phyloP scores from a whole-genome alignment of 2,113 vertebrate species.

The Podiceps cristatus region DNA sequence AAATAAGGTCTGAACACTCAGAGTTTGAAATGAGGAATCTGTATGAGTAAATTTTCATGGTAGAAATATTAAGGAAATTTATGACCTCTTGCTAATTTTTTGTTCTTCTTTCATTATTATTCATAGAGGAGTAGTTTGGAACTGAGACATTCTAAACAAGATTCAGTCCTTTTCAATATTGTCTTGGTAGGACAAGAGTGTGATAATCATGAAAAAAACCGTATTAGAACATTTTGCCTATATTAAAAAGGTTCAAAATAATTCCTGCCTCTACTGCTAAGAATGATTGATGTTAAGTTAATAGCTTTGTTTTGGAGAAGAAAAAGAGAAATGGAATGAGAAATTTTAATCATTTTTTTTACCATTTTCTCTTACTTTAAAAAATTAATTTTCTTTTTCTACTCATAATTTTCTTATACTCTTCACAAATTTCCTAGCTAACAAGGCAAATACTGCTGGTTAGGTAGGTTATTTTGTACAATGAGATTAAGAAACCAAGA shows the following conservation, averaged over 20 bases:
- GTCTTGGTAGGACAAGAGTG: background rate
- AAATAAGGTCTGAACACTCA: background rate
- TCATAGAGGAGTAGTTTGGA: background rate
- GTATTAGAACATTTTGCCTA: background rate
- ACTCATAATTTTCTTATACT: background rate
- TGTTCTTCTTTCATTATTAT: background rate
- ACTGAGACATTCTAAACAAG: background rate
- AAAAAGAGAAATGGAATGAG: background rate
- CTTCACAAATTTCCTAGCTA: background rate
- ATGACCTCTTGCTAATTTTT: background rate
- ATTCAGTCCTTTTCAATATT: background rate
- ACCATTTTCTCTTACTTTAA: background rate
- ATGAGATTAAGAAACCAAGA: background rate
- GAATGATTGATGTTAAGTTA: background rate
- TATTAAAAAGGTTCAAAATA: background rate
- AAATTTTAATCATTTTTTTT: background rate
- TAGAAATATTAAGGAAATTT: background rate
- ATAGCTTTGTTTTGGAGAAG: background rate
- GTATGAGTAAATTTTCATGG: background rate
- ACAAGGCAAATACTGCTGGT: background rate
- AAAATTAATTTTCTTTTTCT: background rate
- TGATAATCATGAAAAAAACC: background rate
- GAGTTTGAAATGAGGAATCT: background rate
- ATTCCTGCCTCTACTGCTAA: background rate
- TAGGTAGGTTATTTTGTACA: background rate